Conservation (phyloP, 2,797 vertebrate genomes). For the Sandelia bainsii region DNA sequence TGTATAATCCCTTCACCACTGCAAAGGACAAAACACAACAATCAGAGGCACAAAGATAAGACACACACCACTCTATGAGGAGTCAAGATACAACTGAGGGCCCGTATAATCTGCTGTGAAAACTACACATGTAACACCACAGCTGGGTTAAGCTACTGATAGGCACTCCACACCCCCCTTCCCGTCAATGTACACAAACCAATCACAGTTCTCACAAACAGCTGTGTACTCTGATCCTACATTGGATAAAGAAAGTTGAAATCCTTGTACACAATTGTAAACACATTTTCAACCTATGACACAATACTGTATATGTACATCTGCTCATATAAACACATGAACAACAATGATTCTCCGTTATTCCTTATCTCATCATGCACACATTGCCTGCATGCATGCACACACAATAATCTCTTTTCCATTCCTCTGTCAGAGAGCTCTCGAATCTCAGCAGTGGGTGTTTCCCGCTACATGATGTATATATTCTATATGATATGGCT, state of each 20-base stretch:
- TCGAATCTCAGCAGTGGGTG: conserved; percentile 23
- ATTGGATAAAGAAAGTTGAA: neutral
- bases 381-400: conserved; percentile 17
- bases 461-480: conserved; percentile 51
- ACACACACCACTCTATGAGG: conserved; percentile 16
- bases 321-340: neutral
- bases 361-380: neutral
- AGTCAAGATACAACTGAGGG: conserved; percentile 16
- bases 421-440: conserved; percentile 36
- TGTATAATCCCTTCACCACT: conserved; percentile 34
- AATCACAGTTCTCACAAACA: conserved; percentile 44
- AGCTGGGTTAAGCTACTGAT: conserved; percentile 43
- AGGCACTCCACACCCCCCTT: conserved; percentile 24
- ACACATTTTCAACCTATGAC: conserved; percentile 15
- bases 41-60: conserved; percentile 10
- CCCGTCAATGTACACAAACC: conserved; percentile 32
- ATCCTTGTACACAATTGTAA: conserved; percentile 1
- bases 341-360: neutral
- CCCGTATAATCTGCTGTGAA: conserved; percentile 44
- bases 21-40: conserved; percentile 24
- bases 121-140: conserved; percentile 33
- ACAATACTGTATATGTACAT: neutral
- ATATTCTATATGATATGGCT: conserved; percentile 35
- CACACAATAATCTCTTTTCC: conserved; percentile 35
- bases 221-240: conserved; percentile 35